These are phyloP conservation scores for Nemopilema nomurai DNA, from an alignment of 30 jellyfish, hydroid and myxozoan genomes.

Conservation along the genomic window DNA sequence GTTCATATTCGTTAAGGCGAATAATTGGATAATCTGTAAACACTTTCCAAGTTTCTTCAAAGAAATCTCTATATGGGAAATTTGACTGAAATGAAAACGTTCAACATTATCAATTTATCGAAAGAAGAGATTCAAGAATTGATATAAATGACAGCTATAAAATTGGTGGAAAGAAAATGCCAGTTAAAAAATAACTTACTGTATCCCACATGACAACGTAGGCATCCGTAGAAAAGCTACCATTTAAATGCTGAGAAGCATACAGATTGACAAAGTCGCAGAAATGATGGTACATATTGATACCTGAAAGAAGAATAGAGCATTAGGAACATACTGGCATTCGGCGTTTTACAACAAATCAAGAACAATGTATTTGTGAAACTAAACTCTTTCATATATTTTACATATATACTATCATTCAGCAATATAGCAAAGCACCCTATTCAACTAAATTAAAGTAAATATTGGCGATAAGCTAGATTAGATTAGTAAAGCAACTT, in stretches of 20 bases:
- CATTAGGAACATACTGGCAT: too few relatives aligned
- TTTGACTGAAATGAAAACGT: conserved; percentile 5
- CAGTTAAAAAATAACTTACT: conserved; percentile 30
- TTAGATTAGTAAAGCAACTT: too few relatives aligned
- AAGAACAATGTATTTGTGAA: too few relatives aligned
- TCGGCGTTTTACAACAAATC: too few relatives aligned
- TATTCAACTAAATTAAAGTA: too few relatives aligned
- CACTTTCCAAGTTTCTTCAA: conserved; percentile 74
- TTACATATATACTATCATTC: too few relatives aligned
- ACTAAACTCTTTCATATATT: background rate
- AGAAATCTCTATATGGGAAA: conserved; percentile 62
- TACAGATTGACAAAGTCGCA: conserved; percentile 84
- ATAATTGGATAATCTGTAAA: conserved; percentile 69
- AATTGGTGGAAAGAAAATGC: background rate
- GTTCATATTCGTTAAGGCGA: conserved; percentile 55
- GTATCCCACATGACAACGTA: conserved; percentile 87
- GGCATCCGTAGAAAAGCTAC: conserved; percentile 75
- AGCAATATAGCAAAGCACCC: too few relatives aligned
- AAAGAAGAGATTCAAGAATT: background rate
- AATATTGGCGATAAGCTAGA: too few relatives aligned
- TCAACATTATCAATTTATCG: background rate
- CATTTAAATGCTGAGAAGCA: conserved; percentile 81
- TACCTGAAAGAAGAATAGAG: conserved; percentile 40
- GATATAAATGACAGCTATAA: background rate
- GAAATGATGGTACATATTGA: conserved; percentile 83